These are phyloP conservation scores for Florisuga fusca DNA, from an alignment of 2,797 vertebrate genomes.

Conservation along the genomic window DNA sequence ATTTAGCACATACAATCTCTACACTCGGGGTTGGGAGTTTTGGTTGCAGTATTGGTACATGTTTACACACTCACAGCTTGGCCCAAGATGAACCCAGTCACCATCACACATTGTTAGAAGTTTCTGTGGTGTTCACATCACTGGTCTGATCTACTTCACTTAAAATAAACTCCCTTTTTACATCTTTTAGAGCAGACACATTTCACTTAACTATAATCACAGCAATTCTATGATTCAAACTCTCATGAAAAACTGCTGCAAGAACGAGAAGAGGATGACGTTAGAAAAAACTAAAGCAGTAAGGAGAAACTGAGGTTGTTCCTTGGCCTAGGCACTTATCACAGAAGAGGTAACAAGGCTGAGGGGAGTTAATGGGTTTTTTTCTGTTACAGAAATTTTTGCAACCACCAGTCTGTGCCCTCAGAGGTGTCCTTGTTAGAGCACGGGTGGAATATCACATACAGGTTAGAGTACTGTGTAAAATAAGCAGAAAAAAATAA, in stretches of 20 bases:
- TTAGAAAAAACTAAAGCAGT: background rate
- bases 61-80: fast-evolving
- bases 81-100: background rate
- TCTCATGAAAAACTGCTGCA: background rate
- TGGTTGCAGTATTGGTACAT: background rate
- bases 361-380: background rate
- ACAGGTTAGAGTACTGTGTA: background rate
- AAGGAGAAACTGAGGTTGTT: background rate
- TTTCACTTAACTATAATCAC: background rate
- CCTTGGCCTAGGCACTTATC: background rate
- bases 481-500: background rate
- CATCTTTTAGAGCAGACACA: background rate
- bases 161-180: background rate
- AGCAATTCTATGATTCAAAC: too few relatives aligned
- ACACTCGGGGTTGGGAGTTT: background rate
- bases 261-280: background rate
- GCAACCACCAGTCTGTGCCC: background rate
- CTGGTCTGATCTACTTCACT: background rate
- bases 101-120: background rate
- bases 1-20: background rate
- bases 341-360: background rate
- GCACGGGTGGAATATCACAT: background rate
- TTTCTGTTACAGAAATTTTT: background rate
- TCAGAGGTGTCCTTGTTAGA: background rate
- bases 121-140: background rate